These are phyloP conservation scores for Neuroterus valhalla DNA, from an alignment of 1,140 invertebrate genomes.

Conservation along the genomic window DNA sequence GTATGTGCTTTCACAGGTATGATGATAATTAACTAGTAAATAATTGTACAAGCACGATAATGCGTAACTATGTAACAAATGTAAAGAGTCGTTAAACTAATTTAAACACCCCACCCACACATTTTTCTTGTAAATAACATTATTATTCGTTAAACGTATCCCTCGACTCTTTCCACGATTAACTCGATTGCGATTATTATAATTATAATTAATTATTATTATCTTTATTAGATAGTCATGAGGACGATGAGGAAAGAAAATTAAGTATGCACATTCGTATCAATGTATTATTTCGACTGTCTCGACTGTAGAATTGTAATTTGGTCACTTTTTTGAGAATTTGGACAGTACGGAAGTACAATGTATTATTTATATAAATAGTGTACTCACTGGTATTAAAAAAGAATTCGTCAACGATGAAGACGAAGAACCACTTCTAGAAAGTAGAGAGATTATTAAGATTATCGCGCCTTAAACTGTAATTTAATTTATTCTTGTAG, in stretches of 20 bases:
- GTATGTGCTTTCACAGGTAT: slow-evolving; percentile 16
- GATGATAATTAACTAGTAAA: slow-evolving; percentile 10
- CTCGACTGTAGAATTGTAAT: slow-evolving; percentile 5
- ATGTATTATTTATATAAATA: slow-evolving; percentile 14
- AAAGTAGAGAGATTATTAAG: slow-evolving; percentile 22
- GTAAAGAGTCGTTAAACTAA: background rate
- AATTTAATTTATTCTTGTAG: slow-evolving; percentile 58
- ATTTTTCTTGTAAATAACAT: slow-evolving; percentile 22
- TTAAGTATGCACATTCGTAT: slow-evolving; percentile 2
- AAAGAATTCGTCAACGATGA: background rate
- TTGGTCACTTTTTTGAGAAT: background rate
- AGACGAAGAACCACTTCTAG: slow-evolving; percentile 21
- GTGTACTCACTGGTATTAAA: background rate
- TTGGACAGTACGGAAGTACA: background rate
- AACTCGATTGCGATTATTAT: slow-evolving; percentile 3
- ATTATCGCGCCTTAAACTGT: slow-evolving; percentile 27
- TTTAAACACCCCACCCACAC: background rate
- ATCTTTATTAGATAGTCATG: background rate
- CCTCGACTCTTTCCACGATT: background rate
- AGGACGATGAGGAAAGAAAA: background rate
- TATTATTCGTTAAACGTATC: slow-evolving; percentile 12
- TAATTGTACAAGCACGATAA: background rate
- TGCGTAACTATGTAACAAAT: background rate
- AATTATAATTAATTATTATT: slow-evolving; percentile 7
- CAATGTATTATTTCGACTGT: slow-evolving; percentile 8